Percentiles rank a stretch among this genome's conserved stretches.
Conservation (phyloP, 2,113 vertebrate genomes). For the Lepus europaeus region DNA sequence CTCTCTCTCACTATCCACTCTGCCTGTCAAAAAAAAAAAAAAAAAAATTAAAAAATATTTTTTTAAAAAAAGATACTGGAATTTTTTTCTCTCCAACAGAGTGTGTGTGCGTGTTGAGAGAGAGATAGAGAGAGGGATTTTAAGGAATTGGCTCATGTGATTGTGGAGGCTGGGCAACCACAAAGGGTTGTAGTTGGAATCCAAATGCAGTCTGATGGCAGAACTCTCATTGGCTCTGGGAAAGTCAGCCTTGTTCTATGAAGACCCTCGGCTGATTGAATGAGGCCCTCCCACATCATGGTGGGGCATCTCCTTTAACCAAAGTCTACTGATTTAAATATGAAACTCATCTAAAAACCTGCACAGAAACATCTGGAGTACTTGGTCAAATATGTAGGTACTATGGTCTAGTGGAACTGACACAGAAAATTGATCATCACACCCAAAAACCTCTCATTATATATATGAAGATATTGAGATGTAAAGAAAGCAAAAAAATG, state of each 20-base stretch:
- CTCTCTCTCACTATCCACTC: too few relatives aligned
- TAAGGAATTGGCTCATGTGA: not conserved
- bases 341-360: not conserved
- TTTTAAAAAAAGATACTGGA: not conserved
- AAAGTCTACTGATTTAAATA: not conserved
- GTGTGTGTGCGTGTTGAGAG: not conserved
- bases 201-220: not conserved
- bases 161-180: not conserved
- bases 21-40: too few relatives aligned
- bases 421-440: not conserved
- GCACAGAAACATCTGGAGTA: conserved; percentile 43
- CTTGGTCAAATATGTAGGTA: not conserved
- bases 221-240: not conserved
- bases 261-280: not conserved
- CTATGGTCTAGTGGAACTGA: not conserved
- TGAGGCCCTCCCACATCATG: too few relatives aligned
- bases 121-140: not conserved
- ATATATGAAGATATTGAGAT: not conserved
- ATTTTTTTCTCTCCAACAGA: not conserved
- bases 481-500: too few relatives aligned
- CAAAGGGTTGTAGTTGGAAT: not conserved
- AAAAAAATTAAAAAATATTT: too few relatives aligned
- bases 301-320: not conserved
- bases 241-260: not conserved
- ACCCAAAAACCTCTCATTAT: not conserved